Evolutionary conservation across 2,888 invertebrate genomes (phyloP).

Genomic region (Theodoxus fluviatilis): DNA sequence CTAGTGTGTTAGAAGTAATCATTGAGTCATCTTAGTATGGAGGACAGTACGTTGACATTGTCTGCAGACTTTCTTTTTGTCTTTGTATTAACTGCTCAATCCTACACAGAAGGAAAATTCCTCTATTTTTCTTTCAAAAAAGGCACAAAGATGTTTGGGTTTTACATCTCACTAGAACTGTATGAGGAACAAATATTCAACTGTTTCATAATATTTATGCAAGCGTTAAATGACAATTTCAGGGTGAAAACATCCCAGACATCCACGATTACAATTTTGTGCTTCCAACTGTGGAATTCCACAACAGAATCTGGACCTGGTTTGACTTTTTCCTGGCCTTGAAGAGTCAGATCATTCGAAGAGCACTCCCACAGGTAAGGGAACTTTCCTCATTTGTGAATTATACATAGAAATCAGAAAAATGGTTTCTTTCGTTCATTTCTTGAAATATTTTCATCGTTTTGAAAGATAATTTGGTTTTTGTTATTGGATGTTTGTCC

Average conservation of each 20-base stretch:
- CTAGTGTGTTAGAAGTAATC: too few relatives aligned
- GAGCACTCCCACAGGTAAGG: constrained; percentile 78
- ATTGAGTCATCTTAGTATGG: too few relatives aligned
- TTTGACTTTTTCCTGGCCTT: constrained; percentile 93
- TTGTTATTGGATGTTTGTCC: not conserved
- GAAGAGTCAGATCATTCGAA: constrained; percentile 90
- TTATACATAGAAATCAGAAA: not conserved
- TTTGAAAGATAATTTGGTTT: not conserved
- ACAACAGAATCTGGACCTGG: constrained; percentile 99
- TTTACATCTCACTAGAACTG: too few relatives aligned
- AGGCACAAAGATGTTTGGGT: too few relatives aligned
- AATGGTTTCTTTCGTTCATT: not conserved
- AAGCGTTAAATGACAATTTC: constrained; percentile 16
- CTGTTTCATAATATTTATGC: too few relatives aligned
- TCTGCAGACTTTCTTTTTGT: too few relatives aligned
- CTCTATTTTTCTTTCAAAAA: too few relatives aligned
- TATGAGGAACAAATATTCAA: too few relatives aligned
- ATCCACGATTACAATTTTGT: constrained; percentile 91
- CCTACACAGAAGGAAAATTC: too few relatives aligned
- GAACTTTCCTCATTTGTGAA: not conserved
- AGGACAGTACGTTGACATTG: too few relatives aligned
- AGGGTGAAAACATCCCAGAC: constrained; percentile 94
- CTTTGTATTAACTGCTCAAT: too few relatives aligned
- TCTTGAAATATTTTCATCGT: not conserved
- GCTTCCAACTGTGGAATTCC: constrained; percentile 95